These are phyloP conservation scores for Pseudomyrmex gracilis DNA, from an alignment of 1,140 invertebrate genomes.

Conservation along the genomic window DNA sequence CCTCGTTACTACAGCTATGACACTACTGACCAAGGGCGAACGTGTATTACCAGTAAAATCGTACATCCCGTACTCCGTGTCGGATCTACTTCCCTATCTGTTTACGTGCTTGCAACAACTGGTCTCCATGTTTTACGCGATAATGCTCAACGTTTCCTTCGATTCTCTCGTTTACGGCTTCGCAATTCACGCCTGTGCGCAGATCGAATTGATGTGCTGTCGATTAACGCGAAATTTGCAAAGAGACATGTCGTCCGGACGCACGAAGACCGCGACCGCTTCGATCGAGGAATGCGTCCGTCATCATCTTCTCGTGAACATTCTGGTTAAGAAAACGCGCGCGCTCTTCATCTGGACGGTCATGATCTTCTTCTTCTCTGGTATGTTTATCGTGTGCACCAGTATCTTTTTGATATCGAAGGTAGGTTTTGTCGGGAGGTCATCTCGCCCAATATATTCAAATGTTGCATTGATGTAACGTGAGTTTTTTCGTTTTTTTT, in stretches of 20 bases:
- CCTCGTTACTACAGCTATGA: neutral
- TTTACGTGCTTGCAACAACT: conserved; percentile 13
- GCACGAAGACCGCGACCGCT: neutral
- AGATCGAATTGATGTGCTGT: conserved; percentile 12
- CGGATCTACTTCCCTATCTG: neutral
- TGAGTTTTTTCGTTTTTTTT: neutral
- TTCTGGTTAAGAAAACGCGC: conserved; percentile 3
- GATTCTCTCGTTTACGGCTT: conserved; percentile 45
- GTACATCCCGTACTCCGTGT: neutral
- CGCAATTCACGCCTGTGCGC: conserved; percentile 35
- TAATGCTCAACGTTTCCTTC: conserved; percentile 35
- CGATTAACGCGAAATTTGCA: conserved; percentile 12
- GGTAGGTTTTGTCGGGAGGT: neutral
- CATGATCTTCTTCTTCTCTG: conserved; percentile 38
- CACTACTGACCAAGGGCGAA: neutral
- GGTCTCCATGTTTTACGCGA: conserved; percentile 4
- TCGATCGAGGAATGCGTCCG: conserved; percentile 28
- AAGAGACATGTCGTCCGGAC: neutral
- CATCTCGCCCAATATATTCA: neutral
- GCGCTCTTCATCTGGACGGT: conserved; percentile 40
- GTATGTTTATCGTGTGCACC: conserved; percentile 45
- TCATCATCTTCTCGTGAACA: conserved; percentile 43
- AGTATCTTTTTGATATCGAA: conserved; percentile 52
- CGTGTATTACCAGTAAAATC: neutral
- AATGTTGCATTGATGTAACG: neutral